phyloP scores from a whole-genome alignment of 2,113 vertebrate species.

The Elachura formosa region DNA sequence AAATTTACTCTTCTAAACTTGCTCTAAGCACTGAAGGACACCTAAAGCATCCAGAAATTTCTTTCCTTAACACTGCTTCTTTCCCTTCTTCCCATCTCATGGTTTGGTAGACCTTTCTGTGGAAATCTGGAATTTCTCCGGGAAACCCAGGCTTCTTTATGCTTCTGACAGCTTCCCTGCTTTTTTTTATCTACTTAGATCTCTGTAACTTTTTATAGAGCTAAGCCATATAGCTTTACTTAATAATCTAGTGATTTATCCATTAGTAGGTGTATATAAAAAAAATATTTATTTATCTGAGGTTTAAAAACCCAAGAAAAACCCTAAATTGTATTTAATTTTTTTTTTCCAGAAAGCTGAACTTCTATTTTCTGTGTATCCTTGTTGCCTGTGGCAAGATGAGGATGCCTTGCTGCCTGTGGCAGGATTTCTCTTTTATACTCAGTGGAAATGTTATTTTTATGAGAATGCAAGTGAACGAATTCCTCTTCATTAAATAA shows the following conservation, averaged over 20 bases:
- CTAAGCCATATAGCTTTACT: background rate
- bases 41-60: background rate
- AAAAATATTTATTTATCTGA: background rate
- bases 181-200: background rate
- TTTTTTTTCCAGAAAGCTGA: background rate
- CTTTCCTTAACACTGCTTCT: background rate
- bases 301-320: background rate
- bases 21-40: background rate
- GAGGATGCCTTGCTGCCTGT: background rate
- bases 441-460: background rate
- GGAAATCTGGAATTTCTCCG: background rate
- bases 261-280: background rate
- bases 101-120: background rate
- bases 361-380: background rate
- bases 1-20: background rate
- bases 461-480: background rate
- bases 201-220: background rate
- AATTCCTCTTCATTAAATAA: background rate
- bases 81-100: background rate
- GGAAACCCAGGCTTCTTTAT: background rate
- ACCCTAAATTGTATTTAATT: background rate
- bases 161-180: background rate
- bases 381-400: background rate
- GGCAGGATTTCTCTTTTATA: background rate
- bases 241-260: background rate